These are phyloP conservation scores for Pelobates fuscus DNA, from an alignment of 2,113 vertebrate genomes.

Conservation along the genomic window DNA sequence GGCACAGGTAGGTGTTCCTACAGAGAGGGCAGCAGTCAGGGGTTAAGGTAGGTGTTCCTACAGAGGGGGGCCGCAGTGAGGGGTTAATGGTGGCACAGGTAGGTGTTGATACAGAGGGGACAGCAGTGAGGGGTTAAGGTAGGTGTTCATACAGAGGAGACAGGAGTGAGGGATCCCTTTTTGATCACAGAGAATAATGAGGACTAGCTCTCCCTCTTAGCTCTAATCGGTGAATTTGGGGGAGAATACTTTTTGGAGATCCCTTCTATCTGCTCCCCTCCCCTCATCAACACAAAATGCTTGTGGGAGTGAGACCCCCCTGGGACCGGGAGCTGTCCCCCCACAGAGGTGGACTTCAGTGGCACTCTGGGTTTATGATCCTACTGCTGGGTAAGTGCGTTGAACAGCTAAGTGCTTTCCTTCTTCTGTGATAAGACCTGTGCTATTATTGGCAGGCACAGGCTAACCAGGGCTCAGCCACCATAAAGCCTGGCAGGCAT, in stretches of 20 bases:
- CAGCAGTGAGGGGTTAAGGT: neutral
- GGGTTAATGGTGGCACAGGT: no score
- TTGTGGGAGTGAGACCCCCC: neutral
- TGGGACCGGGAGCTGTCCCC: neutral
- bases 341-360: neutral
- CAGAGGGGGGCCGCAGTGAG: no score
- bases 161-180: no score
- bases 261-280: neutral
- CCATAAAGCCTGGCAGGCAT: no score
- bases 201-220: neutral
- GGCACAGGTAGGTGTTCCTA: neutral
- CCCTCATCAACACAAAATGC: conserved; percentile 33
- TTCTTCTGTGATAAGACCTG: no score
- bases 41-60: no score
- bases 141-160: no score
- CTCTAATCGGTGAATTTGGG: neutral
- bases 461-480: no score
- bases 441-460: no score
- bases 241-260: neutral
- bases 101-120: no score
- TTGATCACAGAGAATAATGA: neutral
- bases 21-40: neutral
- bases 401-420: no score
- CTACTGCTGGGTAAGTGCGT: conserved; percentile 26
- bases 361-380: conserved; percentile 16